Percentiles rank a stretch among this genome's conserved stretches.
phyloP scores from a whole-genome alignment of 2,113 vertebrate species.

The Acinonyx jubatus region DNA sequence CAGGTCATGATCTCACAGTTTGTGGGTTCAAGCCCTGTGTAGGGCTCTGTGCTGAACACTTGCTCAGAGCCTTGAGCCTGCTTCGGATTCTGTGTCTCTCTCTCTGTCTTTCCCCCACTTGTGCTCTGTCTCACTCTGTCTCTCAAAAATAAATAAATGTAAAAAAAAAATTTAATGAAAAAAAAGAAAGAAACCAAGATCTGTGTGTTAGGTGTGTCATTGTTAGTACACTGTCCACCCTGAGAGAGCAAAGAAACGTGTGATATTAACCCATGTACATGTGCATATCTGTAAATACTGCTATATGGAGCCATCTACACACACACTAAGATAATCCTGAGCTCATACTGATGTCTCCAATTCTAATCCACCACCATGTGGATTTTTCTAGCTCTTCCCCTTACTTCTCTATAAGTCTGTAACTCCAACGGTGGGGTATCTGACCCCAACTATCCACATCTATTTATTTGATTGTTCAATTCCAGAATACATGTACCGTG shows the following conservation, averaged over 20 bases:
- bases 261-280: background rate
- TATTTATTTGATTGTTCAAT: background rate
- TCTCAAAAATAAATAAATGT: too few species aligned
- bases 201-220: rapidly evolving
- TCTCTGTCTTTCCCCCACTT: too few species aligned
- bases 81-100: too few species aligned
- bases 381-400: background rate
- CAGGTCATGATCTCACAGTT: too few species aligned
- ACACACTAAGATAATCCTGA: background rate
- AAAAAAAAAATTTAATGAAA: too few species aligned
- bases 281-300: background rate
- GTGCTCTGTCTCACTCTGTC: too few species aligned
- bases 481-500: background rate
- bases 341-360: background rate
- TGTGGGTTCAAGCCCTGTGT: too few species aligned
- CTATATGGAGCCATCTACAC: background rate
- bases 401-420: background rate
- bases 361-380: background rate
- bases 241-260: background rate
- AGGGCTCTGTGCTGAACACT: too few species aligned
- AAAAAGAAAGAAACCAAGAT: background rate
- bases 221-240: background rate
- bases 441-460: background rate
- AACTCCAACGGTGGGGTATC: background rate
- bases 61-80: too few species aligned